phyloP scores from a whole-genome alignment of 2,888 invertebrate genomes.

The Drosophila mettleri region DNA sequence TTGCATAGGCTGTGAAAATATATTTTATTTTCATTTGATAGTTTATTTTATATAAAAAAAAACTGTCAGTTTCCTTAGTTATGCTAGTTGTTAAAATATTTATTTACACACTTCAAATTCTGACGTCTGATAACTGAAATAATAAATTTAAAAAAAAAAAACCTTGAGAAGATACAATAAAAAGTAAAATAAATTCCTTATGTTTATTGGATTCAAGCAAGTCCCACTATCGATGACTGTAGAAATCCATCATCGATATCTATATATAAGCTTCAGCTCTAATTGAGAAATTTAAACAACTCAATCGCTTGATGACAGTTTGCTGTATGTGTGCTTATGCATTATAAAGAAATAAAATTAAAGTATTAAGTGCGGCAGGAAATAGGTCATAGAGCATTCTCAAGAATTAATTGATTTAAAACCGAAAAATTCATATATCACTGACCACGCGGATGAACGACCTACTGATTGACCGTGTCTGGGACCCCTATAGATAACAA shows the following conservation, averaged over 20 bases:
- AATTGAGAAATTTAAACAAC: background rate
- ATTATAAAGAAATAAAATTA: no score
- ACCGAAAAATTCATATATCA: background rate
- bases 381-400: background rate
- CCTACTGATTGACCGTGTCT: constrained; percentile 11
- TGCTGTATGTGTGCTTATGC: no score
- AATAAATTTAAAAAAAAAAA: background rate
- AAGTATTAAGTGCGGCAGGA: background rate
- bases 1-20: background rate
- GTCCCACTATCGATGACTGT: background rate
- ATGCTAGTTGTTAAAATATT: background rate
- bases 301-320: background rate
- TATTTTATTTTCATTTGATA: background rate
- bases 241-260: background rate
- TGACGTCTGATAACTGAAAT: background rate
- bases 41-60: background rate
- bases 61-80: no score
- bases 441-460: background rate
- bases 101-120: background rate
- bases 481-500: constrained; percentile 34
- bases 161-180: background rate
- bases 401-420: background rate
- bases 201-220: background rate
- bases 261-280: background rate
- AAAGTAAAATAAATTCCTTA: background rate